Evolutionary conservation across 2,888 invertebrate species (phyloP), one percentile per base, ranked within the genome.

Genomic region (Invenusta paracnida): DNA sequence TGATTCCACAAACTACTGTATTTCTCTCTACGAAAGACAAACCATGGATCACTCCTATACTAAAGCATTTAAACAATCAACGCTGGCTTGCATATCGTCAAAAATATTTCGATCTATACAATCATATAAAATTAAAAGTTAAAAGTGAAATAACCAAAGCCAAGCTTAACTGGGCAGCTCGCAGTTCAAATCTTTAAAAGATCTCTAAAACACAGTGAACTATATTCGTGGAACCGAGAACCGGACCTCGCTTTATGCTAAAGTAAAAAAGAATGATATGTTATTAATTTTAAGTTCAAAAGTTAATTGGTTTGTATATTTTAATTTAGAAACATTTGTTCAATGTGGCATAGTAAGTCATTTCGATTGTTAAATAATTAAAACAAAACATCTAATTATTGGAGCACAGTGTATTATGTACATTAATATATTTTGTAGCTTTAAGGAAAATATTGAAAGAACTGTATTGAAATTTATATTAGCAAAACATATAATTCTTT

Each of bases 81-180:
- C 79, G 79, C n/a, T 79, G 79, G 79, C 29, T 27, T 5, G 79
- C 79, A 25, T 79, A 25, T 79, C 79, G 79, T 27, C 29, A 5
- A 25, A 79, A 79, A 79, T 5, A 79, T 23, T 79, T 79, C 23
- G 79, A 25, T 27, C 5, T n/a, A 28, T 79, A 79, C 29, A 79
- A 79, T 27, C 79, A 79, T 79, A 2, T 27, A n/a, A 79, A 79
- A 28, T 5, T 79, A 2, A 79, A 79, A 79, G 79, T 79, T n/a
- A 79, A 79, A 28, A 28, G 29, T n/a, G 79, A 79, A n/a, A 79
- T 79, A 5, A 25, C 79, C 23, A 79, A 79, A n/a, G 79, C 79
- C 23, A 79, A 79, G 25, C 23, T 79, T 27, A 79, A 28, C 23
- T 79, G 79, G 79, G 79, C 79, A 25, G 23, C 79, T 79, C 23